Evolutionary conservation across 2,888 invertebrate species (phyloP), one percentile per base, ranked within the genome.

Genomic region (Calameuta idolon): DNA sequence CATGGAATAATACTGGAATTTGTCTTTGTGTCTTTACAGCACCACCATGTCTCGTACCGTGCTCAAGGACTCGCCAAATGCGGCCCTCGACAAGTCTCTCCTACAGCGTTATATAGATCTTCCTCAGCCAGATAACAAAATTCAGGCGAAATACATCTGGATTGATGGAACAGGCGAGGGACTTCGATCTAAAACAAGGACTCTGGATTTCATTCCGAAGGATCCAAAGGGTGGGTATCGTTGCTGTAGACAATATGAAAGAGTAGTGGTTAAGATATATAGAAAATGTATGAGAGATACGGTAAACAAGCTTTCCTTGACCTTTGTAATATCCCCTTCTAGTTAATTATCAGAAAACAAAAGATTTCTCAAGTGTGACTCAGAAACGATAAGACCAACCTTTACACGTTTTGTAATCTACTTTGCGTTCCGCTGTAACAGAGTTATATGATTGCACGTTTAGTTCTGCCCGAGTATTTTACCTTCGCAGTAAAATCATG

Each of bases 91-190:
- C 86, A 97, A 97, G 92, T 93, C 94, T 74, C 93, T 97, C 76
- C 91, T 96, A 82, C 93, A 93, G 81, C 94, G 95, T 79, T 98
- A 96, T 92, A 93, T 96, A 90, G 94, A 95, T 84, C 93, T 98
- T 83, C 96, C 97, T 0, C 93, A 96, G 81, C 96, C 97, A 12
- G 95, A 95, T 37, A 95, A 96, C 87, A 94, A 94, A 89, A 94
- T 96, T 77, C 95, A 97, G 90, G 97, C 96, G 71, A 97, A 97
- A 76, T 98, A 98, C 92, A 94, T 98, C 77, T 98, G 98, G 98
- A 97, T 98, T 87, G 98, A 98, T 90, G 98, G 98, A 37, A 95
- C 96, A 33, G 98, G 97, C 34, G 97, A 98, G 91, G 94, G 96
- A 88, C 89, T 98, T 77, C 94, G 98, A 80, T 96, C 96, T 92